Conservation (phyloP, 2,888 invertebrate species). For the Physocephala rufipes region DNA sequence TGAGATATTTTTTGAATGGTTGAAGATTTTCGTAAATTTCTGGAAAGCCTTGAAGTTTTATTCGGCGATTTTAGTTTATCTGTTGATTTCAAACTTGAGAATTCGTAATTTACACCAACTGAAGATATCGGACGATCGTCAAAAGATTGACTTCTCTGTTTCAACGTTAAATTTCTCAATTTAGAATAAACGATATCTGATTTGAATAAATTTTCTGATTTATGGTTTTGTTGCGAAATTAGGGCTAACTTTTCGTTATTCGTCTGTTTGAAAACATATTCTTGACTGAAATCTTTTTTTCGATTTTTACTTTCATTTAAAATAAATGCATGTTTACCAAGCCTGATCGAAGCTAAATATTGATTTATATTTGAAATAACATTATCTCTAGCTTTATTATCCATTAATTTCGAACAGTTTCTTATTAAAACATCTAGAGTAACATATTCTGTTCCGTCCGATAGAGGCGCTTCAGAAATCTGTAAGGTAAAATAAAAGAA, state of each 20-base stretch:
- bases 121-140: constrained; percentile 62
- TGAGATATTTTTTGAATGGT: constrained; percentile 40
- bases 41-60: constrained; percentile 21
- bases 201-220: constrained; percentile 42
- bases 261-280: background rate
- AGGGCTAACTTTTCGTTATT: background rate
- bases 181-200: constrained; percentile 53
- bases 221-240: background rate
- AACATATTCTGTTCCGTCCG: constrained; percentile 49
- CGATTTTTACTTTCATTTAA: background rate
- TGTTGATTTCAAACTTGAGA: constrained; percentile 42
- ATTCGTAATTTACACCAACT: constrained; percentile 56
- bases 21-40: constrained; percentile 39
- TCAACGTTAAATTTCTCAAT: constrained; percentile 36
- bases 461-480: constrained; percentile 51
- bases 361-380: background rate
- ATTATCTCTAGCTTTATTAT: background rate
- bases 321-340: background rate
- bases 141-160: constrained; percentile 57
- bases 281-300: background rate
- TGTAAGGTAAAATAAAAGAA: constrained; percentile 29
- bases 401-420: background rate
- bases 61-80: constrained; percentile 37
- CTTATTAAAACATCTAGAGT: constrained; percentile 36
- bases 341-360: background rate